Conservation (phyloP, 2,888 invertebrate species). For the Volucella inflata region DNA sequence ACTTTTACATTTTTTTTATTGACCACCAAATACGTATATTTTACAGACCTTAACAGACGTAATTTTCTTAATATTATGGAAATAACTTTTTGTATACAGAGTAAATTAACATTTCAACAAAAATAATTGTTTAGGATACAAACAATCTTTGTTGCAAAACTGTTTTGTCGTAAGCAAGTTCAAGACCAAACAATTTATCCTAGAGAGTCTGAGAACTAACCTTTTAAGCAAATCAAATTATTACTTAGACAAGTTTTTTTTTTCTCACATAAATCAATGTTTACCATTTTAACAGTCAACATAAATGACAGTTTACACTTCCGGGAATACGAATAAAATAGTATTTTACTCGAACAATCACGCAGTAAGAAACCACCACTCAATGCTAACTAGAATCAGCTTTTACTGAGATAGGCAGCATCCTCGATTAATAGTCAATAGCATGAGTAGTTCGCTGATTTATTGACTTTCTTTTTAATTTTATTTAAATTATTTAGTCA, state of each 20-base stretch:
- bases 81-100: too few relatives aligned
- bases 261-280: conserved; percentile 11
- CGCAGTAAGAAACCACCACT: neutral
- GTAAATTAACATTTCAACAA: too few relatives aligned
- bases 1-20: too few relatives aligned
- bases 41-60: too few relatives aligned
- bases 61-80: too few relatives aligned
- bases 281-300: neutral
- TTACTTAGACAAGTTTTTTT: neutral
- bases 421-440: conserved; percentile 24
- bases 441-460: conserved; percentile 14
- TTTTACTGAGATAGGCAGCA: neutral
- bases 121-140: too few relatives aligned
- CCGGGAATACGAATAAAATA: neutral
- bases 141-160: too few relatives aligned
- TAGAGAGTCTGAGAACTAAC: too few relatives aligned
- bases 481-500: conserved; percentile 38
- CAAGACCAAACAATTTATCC: too few relatives aligned
- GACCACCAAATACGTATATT: too few relatives aligned
- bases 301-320: conserved; percentile 3
- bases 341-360: neutral
- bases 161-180: too few relatives aligned
- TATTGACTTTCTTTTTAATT: conserved; percentile 58
- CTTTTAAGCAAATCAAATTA: too few relatives aligned
- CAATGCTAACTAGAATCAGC: neutral